Conservation (phyloP, 2,888 invertebrate genomes). For the Quadriops clusia region DNA sequence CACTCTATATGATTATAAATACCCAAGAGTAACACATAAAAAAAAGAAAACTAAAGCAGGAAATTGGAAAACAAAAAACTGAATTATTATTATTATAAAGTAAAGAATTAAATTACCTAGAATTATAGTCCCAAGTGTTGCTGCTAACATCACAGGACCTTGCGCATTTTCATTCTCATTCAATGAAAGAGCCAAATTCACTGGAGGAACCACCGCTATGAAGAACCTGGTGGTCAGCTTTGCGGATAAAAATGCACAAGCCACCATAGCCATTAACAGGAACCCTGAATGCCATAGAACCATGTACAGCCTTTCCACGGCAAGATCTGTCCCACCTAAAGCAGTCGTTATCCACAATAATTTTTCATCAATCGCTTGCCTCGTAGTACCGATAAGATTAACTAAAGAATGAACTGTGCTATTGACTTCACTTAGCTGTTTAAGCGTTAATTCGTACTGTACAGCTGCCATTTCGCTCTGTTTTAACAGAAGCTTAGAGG, state of each 20-base stretch:
- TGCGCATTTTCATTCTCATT: constrained; percentile 24
- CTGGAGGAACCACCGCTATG: constrained; percentile 26
- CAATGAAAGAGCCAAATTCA: constrained; percentile 29
- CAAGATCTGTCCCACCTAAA: constrained; percentile 34
- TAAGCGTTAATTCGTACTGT: constrained; percentile 40
- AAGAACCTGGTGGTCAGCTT: constrained; percentile 24
- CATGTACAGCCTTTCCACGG: constrained; percentile 30
- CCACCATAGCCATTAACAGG: constrained; percentile 30
- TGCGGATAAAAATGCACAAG: constrained; percentile 32
- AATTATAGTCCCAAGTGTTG: constrained; percentile 19
- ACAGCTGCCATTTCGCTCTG: constrained; percentile 38
- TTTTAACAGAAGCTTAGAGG: constrained; percentile 34
- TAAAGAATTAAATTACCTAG: constrained; percentile 6
- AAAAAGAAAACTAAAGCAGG: not conserved
- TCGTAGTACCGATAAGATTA: constrained; percentile 27
- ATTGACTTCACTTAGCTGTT: constrained; percentile 39
- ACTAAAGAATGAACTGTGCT: constrained; percentile 37
- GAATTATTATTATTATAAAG: not conserved
- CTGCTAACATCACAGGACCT: constrained; percentile 20
- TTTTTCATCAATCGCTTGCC: constrained; percentile 30
- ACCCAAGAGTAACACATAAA: constrained; percentile 6
- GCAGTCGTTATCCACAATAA: constrained; percentile 29
- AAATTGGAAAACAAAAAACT: constrained; percentile 2
- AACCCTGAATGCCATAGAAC: constrained; percentile 31
- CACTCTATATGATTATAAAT: no score